phyloP scores from a whole-genome alignment of 2,888 invertebrate species.

The Lasioglossum zephyrum region DNA sequence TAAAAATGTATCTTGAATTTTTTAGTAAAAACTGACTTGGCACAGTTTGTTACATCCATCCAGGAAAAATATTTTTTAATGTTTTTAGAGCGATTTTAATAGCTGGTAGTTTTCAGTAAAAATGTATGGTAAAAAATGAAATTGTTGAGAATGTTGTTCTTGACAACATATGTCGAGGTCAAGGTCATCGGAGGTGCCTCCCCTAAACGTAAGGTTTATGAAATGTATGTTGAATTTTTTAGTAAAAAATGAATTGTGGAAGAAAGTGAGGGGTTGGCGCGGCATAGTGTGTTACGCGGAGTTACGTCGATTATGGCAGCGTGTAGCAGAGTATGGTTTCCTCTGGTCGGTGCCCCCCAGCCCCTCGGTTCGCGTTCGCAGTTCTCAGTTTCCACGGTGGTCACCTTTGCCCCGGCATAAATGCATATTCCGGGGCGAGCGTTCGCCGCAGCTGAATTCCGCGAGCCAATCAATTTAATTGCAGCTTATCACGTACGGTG shows the following conservation, averaged over 20 bases:
- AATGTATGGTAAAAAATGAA: too few species aligned
- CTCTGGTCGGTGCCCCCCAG: neutral
- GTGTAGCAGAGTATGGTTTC: neutral
- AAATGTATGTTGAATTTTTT: too few species aligned
- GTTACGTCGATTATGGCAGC: conserved; percentile 10
- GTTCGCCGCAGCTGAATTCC: conserved; percentile 55
- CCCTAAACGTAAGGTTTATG: too few species aligned
- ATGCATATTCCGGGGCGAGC: conserved; percentile 56
- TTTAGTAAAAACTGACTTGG: too few species aligned
- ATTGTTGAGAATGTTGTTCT: too few species aligned
- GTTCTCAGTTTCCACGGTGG: conserved; percentile 24
- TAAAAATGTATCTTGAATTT: too few species aligned
- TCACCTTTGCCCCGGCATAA: conserved; percentile 56
- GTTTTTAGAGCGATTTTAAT: too few species aligned
- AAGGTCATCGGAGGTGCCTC: too few species aligned
- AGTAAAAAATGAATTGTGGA: too few species aligned
- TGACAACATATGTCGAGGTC: too few species aligned
- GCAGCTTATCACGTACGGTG: conserved; percentile 76
- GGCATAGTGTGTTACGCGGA: neutral
- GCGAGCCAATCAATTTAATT: conserved; percentile 78
- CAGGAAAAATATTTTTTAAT: too few species aligned
- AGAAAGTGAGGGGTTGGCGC: neutral
- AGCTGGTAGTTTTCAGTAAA: too few species aligned
- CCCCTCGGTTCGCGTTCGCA: neutral
- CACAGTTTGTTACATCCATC: neutral